Conservation (phyloP, 2,888 invertebrate species). For the Macrosiphum euphorbiae region DNA sequence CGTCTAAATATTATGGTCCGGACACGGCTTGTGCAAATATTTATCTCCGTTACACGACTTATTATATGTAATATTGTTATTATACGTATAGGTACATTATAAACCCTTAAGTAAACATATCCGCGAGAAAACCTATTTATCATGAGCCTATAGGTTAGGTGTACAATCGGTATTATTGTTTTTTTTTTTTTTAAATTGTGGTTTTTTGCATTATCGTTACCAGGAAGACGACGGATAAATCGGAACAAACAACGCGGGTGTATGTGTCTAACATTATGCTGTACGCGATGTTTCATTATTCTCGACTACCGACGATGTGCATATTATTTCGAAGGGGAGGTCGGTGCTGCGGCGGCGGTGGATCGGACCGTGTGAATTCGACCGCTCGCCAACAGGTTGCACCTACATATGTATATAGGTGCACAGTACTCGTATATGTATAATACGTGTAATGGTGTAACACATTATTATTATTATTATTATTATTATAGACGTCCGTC, state of each 20-base stretch:
- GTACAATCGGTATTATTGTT: not conserved
- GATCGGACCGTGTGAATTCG: constrained; percentile 56
- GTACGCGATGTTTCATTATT: not conserved
- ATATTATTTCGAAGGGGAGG: not conserved
- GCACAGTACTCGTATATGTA: not conserved
- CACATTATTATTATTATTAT: not conserved
- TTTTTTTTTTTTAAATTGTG: not conserved
- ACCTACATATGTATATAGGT: not conserved
- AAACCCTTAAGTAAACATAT: not conserved
- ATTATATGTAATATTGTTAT: not conserved
- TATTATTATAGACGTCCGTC: not conserved
- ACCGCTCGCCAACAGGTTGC: constrained; percentile 55
- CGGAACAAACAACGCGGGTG: not conserved
- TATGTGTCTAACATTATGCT: not conserved
- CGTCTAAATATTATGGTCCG: not conserved
- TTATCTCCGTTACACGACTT: not conserved
- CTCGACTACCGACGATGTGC: not conserved
- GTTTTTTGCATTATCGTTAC: not conserved
- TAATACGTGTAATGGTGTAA: not conserved
- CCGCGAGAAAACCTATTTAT: not conserved
- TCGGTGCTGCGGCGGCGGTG: not conserved
- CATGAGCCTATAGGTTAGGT: not conserved
- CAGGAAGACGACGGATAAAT: not conserved
- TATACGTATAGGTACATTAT: not conserved
- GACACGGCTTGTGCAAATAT: not conserved